Evolutionary conservation across 2,797 vertebrate species (phyloP), one percentile per base, ranked within the genome.

Genomic region (Lutjanus campechanus): DNA sequence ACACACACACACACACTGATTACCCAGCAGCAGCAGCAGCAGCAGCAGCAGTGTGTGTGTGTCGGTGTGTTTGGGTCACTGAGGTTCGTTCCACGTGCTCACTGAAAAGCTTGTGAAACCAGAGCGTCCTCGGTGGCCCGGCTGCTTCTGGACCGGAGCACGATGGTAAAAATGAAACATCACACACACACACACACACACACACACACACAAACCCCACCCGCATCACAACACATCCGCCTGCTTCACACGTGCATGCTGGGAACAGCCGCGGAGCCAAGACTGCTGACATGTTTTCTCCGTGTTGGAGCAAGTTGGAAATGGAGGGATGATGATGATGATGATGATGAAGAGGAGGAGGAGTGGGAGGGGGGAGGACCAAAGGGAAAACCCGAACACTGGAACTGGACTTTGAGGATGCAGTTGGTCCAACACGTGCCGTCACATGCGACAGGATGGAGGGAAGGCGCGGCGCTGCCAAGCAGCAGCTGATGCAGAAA

Each of bases 281-380:
- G 70, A 68, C 16, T 29, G 0, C 80, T 84, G 81, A 85, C 76
- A 73, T 80, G 81, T 87, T 85, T 90, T 78, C 78, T 85, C 77
- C 74, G 4, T 16, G 64, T 51, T 60, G 73, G 68, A 69, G 50
- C 51, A 8, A 44, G 61, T 51, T 69, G 61, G 44, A 73, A 68
- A 55, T 0, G 47, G 36, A 20, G 58, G 68, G 46, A 81, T 8
- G 73, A 66, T 8, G 66, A 67, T 7, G 64, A 63, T 1, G 71
- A 58, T 1, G 73, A 66, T 7, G 66, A 67, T 5, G 64, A 63
- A 1, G 71, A 58, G 3, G 62, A 41, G 5, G 50, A 41, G 1
- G 60, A 51, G 7, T 72, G 47, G 7, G 61, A 16, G n/a, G 8
- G 50, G 1, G n/a, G 20, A 1, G 17, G 50, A 2, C 40, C 40